Conservation (phyloP, 2,797 vertebrate species). For the Enteromius anoplus region DNA sequence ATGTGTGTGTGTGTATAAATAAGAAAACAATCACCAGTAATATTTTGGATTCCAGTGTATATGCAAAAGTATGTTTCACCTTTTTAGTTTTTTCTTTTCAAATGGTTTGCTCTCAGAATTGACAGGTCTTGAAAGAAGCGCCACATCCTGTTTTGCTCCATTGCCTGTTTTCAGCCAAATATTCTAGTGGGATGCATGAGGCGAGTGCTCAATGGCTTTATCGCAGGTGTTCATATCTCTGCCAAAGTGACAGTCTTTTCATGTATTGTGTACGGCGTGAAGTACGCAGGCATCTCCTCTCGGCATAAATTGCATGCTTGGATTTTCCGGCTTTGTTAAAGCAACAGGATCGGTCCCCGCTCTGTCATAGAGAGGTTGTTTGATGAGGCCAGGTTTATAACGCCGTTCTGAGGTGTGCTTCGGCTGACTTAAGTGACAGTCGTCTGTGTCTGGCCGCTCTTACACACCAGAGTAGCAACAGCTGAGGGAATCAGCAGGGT, state of each 20-base stretch:
- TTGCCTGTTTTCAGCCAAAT: background rate
- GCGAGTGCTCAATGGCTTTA: background rate
- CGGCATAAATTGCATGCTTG: conserved; percentile 11
- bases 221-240: background rate
- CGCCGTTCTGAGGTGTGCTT: background rate
- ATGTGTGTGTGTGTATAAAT: no score
- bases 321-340: conserved; percentile 27
- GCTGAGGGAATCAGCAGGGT: conserved; percentile 10
- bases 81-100: background rate
- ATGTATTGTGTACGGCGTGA: conserved; percentile 14
- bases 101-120: background rate
- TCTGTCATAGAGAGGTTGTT: conserved; percentile 10
- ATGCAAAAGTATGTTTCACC: background rate
- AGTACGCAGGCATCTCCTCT: conserved; percentile 9
- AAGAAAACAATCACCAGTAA: background rate
- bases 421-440: background rate
- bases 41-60: background rate
- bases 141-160: background rate
- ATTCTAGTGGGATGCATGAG: background rate
- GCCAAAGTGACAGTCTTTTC: conserved; percentile 24
- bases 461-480: conserved; percentile 21
- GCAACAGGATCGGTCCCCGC: conserved; percentile 13
- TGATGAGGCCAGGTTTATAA: conserved; percentile 19
- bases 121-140: background rate
- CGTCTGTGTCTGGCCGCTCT: background rate